Percentiles rank a stretch among this genome's conserved stretches.
phyloP scores from a whole-genome alignment of 2,797 vertebrate species.

The Acrossocheilus fasciatus region DNA sequence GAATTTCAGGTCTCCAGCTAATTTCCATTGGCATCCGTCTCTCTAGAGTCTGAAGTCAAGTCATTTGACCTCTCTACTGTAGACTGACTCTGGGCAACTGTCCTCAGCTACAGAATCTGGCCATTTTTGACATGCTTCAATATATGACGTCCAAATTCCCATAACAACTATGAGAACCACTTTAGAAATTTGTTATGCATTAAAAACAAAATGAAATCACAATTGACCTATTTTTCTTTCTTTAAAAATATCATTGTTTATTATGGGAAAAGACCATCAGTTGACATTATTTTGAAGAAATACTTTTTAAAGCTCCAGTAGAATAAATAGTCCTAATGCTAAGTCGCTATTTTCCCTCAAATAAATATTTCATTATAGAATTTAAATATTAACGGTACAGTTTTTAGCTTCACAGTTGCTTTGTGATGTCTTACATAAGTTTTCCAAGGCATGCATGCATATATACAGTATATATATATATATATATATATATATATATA shows the following conservation, averaged over 20 bases:
- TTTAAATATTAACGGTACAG: background rate
- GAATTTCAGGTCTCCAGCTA: conserved; percentile 40
- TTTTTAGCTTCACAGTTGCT: background rate
- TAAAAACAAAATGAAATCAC: conserved; percentile 5
- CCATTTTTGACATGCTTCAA: conserved; percentile 21
- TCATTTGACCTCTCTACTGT: conserved; percentile 5
- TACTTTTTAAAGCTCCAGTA: background rate
- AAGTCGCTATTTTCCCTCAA: background rate
- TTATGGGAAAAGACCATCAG: background rate
- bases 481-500: too few species aligned
- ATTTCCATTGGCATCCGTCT: conserved; percentile 35
- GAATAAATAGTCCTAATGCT: background rate
- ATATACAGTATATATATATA: background rate
- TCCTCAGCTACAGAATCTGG: background rate
- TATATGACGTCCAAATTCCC: conserved; percentile 32
- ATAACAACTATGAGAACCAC: conserved; percentile 27
- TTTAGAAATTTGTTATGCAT: background rate
- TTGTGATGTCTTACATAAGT: background rate
- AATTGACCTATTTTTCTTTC: background rate
- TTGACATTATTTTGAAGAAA: background rate
- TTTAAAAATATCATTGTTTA: background rate
- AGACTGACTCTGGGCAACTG: conserved; percentile 15
- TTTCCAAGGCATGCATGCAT: too few species aligned
- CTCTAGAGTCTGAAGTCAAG: conserved; percentile 20
- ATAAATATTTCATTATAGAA: background rate